Evolutionary conservation across 2,888 invertebrate genomes (phyloP).

Genomic region (Chloroclysta siterata): DNA sequence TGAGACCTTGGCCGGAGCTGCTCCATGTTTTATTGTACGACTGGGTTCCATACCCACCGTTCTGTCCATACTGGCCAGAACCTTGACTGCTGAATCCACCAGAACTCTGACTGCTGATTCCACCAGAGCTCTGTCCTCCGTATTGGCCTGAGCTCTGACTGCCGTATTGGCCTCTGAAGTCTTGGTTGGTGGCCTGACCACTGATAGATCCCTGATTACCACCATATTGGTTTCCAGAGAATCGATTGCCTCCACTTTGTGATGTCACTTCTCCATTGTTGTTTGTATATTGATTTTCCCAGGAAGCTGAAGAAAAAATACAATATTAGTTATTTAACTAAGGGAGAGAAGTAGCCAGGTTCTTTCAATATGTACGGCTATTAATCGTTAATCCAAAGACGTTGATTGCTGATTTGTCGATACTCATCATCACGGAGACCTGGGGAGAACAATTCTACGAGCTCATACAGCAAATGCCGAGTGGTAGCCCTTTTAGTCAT

Average conservation of each 20-base stretch:
- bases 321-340: neutral
- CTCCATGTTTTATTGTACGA: conserved; percentile 62
- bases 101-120: conserved; percentile 32
- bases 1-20: conserved; percentile 56
- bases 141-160: conserved; percentile 45
- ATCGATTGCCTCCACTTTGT: conserved; percentile 39
- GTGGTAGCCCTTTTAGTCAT: too few relatives aligned
- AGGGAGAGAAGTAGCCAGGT: too few relatives aligned
- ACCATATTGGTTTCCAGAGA: conserved; percentile 23
- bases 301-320: conserved; percentile 42
- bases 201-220: conserved; percentile 32
- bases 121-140: conserved; percentile 37
- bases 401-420: too few relatives aligned
- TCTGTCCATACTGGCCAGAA: conserved; percentile 39
- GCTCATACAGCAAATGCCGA: too few relatives aligned
- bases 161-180: conserved; percentile 39
- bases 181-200: conserved; percentile 40
- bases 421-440: too few relatives aligned
- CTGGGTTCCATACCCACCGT: conserved; percentile 45
- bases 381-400: too few relatives aligned
- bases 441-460: too few relatives aligned
- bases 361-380: too few relatives aligned
- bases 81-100: conserved; percentile 8
- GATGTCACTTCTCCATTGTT: conserved; percentile 40
- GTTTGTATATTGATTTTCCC: conserved; percentile 47